Evolutionary conservation across 2,888 invertebrate species (phyloP).

Genomic region (Neoascia interrupta): DNA sequence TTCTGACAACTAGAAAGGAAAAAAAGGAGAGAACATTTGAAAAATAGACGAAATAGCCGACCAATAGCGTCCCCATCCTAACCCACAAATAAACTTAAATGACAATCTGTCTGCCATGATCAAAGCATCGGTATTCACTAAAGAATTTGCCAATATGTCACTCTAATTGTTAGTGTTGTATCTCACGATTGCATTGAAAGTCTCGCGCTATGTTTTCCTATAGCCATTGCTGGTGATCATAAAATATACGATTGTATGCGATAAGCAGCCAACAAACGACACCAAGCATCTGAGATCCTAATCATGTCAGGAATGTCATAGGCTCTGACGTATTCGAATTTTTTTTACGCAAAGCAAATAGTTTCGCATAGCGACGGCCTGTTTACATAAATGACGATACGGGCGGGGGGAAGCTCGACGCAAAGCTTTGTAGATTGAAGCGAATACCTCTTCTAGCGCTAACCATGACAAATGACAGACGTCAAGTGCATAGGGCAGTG

Average conservation of each 20-base stretch:
- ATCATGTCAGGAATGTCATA: slow-evolving; percentile 66
- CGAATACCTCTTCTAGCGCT: slow-evolving; percentile 22
- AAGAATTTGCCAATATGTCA: slow-evolving; percentile 65
- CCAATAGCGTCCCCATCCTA: slow-evolving; percentile 49
- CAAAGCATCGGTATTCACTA: slow-evolving; percentile 59
- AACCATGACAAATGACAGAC: slow-evolving; percentile 27
- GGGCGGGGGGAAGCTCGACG: slow-evolving; percentile 32
- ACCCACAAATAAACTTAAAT: slow-evolving; percentile 60
- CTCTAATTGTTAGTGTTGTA: too few species aligned
- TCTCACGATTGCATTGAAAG: too few species aligned
- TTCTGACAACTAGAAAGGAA: slow-evolving; percentile 16
- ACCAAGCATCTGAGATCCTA: slow-evolving; percentile 56
- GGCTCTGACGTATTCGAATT: slow-evolving; percentile 63
- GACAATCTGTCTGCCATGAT: slow-evolving; percentile 67
- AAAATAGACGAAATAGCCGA: too few species aligned
- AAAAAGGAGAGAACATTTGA: not conserved
- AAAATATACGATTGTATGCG: slow-evolving; percentile 59
- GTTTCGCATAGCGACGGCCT: slow-evolving; percentile 30
- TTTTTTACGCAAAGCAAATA: slow-evolving; percentile 62
- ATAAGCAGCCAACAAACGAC: slow-evolving; percentile 49
- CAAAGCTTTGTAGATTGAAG: slow-evolving; percentile 20
- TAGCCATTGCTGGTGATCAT: slow-evolving; percentile 45
- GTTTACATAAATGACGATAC: slow-evolving; percentile 48
- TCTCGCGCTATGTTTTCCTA: not conserved
- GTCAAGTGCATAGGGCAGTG: slow-evolving; percentile 25